Evolutionary conservation across 2,113 vertebrate species (phyloP).

Genomic region (Delphinus delphis): DNA sequence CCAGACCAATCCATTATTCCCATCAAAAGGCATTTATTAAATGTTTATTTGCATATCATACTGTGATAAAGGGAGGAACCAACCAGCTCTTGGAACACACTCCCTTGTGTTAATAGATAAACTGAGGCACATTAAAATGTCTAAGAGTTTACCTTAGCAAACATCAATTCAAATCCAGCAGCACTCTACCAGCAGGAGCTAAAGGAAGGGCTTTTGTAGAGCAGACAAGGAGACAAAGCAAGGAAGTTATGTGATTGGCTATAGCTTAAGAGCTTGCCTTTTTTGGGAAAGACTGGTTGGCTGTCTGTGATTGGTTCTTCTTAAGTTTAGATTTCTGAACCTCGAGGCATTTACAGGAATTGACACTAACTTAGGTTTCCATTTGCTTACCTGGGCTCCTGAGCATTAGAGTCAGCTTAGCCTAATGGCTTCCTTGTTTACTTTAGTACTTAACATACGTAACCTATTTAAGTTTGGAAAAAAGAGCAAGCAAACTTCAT

Average conservation of each 20-base stretch:
- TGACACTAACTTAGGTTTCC: neutral
- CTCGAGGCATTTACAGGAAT: neutral
- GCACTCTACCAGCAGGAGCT: neutral
- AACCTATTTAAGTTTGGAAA: neutral
- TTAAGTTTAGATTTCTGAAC: neutral
- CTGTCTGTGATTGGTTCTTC: neutral
- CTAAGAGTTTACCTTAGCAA: neutral
- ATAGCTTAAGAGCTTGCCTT: neutral
- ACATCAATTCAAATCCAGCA: neutral
- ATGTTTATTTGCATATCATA: constrained; percentile 10
- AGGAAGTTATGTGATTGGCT: neutral
- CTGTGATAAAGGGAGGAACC: neutral
- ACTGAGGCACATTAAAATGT: neutral
- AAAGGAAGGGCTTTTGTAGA: neutral
- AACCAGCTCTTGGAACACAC: neutral
- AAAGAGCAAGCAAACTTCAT: neutral
- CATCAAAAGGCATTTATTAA: constrained; percentile 44
- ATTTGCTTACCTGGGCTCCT: neutral
- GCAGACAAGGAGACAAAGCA: neutral
- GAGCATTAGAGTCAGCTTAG: neutral
- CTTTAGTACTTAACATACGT: neutral
- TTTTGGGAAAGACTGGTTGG: neutral
- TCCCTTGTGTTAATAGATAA: neutral
- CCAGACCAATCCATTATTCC: constrained; percentile 53
- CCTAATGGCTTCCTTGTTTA: neutral